Percentiles rank a stretch among this genome's conserved stretches.
Conservation (phyloP, 2,888 invertebrate species). For the Tillus elongatus region DNA sequence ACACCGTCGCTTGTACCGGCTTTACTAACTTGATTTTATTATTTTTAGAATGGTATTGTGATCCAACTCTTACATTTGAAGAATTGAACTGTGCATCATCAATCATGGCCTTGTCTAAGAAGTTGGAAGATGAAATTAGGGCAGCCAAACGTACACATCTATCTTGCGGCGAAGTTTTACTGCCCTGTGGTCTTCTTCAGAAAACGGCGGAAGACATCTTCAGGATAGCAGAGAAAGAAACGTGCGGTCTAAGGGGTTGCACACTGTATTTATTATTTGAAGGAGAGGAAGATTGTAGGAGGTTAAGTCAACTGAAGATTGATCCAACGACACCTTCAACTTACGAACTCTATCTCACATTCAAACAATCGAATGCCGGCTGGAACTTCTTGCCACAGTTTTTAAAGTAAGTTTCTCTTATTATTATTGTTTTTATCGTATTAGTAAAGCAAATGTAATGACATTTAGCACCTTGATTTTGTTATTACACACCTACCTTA, state of each 20-base stretch:
- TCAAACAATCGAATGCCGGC: conserved; percentile 77
- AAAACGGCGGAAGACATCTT: conserved; percentile 72
- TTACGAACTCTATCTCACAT: conserved; percentile 80
- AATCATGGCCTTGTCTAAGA: conserved; percentile 60
- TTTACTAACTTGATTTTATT: too few relatives aligned
- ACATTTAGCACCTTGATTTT: too few relatives aligned
- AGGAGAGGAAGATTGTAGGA: conserved; percentile 57
- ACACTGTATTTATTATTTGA: conserved; percentile 76
- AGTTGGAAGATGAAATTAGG: conserved; percentile 69
- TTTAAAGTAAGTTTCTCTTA: conserved; percentile 63
- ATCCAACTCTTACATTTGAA: conserved; percentile 31
- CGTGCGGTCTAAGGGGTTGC: conserved; percentile 80
- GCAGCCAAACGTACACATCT: conserved; percentile 74
- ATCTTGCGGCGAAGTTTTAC: conserved; percentile 73
- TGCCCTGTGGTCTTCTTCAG: conserved; percentile 73
- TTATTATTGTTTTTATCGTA: conserved; percentile 4
- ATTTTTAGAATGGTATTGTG: conserved; percentile 39
- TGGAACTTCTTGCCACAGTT: conserved; percentile 86
- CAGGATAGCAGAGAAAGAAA: conserved; percentile 74
- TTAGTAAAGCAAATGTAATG: neutral
- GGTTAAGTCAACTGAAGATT: conserved; percentile 74
- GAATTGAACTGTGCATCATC: conserved; percentile 44
- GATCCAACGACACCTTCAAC: conserved; percentile 83
- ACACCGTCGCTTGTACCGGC: too few relatives aligned
- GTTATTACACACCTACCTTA: too few relatives aligned